These are phyloP conservation scores for Calephelis virginiensis DNA, from an alignment of 1,140 invertebrate genomes.

Conservation along the genomic window DNA sequence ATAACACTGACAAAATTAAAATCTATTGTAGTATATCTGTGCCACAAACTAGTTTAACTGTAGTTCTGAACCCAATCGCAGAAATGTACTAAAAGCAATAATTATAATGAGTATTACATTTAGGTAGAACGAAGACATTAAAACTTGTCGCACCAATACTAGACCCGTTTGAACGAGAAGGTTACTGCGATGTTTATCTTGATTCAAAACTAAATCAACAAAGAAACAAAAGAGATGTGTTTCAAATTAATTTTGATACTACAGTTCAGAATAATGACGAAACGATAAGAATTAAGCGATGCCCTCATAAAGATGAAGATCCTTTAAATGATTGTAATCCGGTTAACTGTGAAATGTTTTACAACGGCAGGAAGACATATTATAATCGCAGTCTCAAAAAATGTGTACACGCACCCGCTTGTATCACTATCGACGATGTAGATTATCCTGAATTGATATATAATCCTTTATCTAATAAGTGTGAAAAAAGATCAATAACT, in stretches of 20 bases:
- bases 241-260: conserved; percentile 58
- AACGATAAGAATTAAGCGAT: conserved; percentile 46
- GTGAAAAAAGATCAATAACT: conserved; percentile 37
- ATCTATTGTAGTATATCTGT: too few species aligned
- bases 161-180: conserved; percentile 45
- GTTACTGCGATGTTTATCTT: conserved; percentile 48
- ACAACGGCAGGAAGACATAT: conserved; percentile 70
- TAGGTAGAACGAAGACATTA: conserved; percentile 46
- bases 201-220: conserved; percentile 42
- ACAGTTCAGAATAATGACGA: conserved; percentile 33
- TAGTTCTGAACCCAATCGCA: too few species aligned
- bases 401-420: conserved; percentile 67
- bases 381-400: conserved; percentile 56
- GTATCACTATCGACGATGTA: conserved; percentile 49
- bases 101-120: conserved; percentile 19
- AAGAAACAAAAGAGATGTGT: conserved; percentile 40
- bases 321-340: conserved; percentile 75
- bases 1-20: too few species aligned
- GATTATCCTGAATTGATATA: conserved; percentile 58
- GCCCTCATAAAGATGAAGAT: conserved; percentile 69
- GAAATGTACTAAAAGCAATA: too few species aligned
- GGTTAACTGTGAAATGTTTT: conserved; percentile 77
- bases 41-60: too few species aligned
- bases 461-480: conserved; percentile 48
- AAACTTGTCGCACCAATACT: conserved; percentile 51